Percentiles rank a stretch among this genome's conserved stretches.
These are phyloP conservation scores for Limnodromus scolopaceus DNA, from an alignment of 2,797 vertebrate species.

Conservation along the genomic window DNA sequence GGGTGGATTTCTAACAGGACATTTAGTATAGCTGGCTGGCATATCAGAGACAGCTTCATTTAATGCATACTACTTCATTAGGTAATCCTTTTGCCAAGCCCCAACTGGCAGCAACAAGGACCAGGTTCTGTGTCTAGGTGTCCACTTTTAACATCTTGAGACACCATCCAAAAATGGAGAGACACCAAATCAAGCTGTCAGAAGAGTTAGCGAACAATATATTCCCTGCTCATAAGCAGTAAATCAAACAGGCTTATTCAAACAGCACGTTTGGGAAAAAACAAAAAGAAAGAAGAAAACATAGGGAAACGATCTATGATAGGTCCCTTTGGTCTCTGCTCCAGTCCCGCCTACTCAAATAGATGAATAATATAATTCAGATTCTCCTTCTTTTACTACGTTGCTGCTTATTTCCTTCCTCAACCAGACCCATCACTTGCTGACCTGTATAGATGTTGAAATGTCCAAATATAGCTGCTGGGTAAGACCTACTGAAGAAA, in stretches of 20 bases:
- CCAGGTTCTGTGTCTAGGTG: neutral
- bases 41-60: neutral
- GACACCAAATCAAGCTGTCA: neutral
- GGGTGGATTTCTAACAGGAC: neutral
- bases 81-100: neutral
- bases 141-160: neutral
- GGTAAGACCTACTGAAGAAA: neutral
- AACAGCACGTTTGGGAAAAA: neutral
- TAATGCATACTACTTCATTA: neutral
- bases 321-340: neutral
- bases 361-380: neutral
- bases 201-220: neutral
- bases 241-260: neutral
- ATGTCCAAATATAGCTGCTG: neutral
- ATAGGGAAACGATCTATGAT: rapidly evolving
- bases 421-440: neutral
- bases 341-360: neutral
- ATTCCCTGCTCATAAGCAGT: neutral
- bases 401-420: neutral
- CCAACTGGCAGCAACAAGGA: neutral
- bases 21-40: neutral
- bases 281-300: neutral
- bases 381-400: neutral
- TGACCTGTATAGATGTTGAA: neutral
- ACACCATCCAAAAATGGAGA: neutral